Percentiles rank a stretch among this genome's conserved stretches.
Evolutionary conservation across 2,888 invertebrate species (phyloP).

Genomic region (Andricus quercusramuli): DNA sequence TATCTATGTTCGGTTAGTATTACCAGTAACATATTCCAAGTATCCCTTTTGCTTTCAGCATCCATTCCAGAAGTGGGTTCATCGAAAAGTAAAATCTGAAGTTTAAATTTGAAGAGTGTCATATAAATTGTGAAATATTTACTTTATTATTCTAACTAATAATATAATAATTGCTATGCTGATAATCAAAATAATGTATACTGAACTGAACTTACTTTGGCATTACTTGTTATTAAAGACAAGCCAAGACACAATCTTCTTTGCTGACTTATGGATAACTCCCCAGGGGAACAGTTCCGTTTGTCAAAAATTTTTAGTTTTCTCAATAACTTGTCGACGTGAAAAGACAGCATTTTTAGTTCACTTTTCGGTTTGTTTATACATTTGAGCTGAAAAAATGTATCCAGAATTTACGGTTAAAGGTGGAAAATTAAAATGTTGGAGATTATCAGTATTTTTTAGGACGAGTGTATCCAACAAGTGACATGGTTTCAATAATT

Average conservation of each 20-base stretch:
- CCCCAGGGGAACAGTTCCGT: constrained; percentile 80
- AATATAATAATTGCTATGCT: no score
- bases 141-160: no score
- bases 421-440: no score
- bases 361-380: constrained; percentile 70
- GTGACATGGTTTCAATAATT: no score
- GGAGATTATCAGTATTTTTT: no score
- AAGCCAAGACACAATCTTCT: constrained; percentile 91
- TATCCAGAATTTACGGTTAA: background rate
- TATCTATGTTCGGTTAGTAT: constrained; percentile 49
- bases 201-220: constrained; percentile 77
- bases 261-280: constrained; percentile 94
- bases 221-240: constrained; percentile 86
- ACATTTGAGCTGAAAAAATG: constrained; percentile 82
- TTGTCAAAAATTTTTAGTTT: constrained; percentile 84
- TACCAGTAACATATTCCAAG: constrained; percentile 91
- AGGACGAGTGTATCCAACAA: no score
- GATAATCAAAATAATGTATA: no score
- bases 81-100: constrained; percentile 83
- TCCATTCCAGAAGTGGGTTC: constrained; percentile 95
- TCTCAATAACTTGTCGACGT: constrained; percentile 81
- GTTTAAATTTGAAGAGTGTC: background rate
- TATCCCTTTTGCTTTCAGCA: constrained; percentile 90
- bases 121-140: background rate
- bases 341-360: constrained; percentile 70